phyloP scores from a whole-genome alignment of 2,113 vertebrate species.

The Nipponia nippon region DNA sequence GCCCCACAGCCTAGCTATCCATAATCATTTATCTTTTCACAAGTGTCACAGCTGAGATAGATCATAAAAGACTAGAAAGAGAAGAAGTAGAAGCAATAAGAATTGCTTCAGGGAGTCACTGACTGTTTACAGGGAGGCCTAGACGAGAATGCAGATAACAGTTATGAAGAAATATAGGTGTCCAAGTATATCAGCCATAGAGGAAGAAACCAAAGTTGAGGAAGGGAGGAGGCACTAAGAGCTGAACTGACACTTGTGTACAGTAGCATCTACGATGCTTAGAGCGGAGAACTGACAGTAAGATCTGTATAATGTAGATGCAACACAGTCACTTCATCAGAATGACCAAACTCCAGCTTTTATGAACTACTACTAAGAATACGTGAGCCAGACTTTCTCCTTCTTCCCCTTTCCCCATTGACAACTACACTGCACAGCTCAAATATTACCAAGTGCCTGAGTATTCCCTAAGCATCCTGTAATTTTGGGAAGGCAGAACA shows the following conservation, averaged over 20 bases:
- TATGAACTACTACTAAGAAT: background rate
- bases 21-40: constrained; percentile 33
- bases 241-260: background rate
- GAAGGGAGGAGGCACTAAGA: background rate
- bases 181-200: background rate
- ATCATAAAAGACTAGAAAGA: constrained; percentile 18
- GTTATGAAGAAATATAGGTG: constrained; percentile 8
- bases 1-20: constrained; percentile 30
- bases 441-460: background rate
- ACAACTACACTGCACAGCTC: background rate
- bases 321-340: background rate
- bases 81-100: background rate
- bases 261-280: background rate
- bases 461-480: background rate
- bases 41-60: background rate
- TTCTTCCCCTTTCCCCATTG: background rate
- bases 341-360: background rate
- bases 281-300: background rate
- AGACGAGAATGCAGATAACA: background rate
- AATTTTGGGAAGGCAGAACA: background rate
- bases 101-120: constrained; percentile 27
- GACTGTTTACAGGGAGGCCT: background rate
- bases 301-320: background rate
- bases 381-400: background rate
- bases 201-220: background rate